Conservation (phyloP, 2,888 invertebrate species). For the Drosophila antonietae region DNA sequence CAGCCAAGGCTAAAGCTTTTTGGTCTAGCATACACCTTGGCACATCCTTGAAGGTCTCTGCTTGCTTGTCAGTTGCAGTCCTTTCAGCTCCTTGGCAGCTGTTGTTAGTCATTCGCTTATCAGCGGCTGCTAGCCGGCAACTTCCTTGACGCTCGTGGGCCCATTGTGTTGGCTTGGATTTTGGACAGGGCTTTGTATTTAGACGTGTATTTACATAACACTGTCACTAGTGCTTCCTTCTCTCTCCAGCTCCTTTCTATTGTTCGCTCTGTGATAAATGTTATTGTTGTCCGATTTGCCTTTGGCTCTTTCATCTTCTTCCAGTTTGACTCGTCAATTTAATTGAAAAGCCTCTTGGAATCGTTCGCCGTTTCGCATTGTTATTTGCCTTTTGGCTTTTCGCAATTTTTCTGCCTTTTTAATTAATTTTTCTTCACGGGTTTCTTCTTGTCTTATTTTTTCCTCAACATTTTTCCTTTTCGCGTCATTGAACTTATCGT, state of each 20-base stretch:
- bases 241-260: slow-evolving; percentile 27
- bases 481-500: slow-evolving; percentile 24
- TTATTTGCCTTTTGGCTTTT: slow-evolving; percentile 64
- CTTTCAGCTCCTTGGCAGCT: slow-evolving; percentile 25
- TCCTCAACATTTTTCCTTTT: slow-evolving; percentile 24
- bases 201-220: slow-evolving; percentile 64
- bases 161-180: slow-evolving; percentile 34
- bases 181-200: slow-evolving; percentile 34
- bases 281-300: slow-evolving; percentile 42
- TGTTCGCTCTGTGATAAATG: slow-evolving; percentile 68
- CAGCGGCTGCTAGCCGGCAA: slow-evolving; percentile 37
- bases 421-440: slow-evolving; percentile 67
- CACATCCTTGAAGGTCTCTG: slow-evolving; percentile 18
- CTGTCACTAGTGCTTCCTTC: slow-evolving; percentile 12
- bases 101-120: slow-evolving; percentile 67
- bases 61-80: slow-evolving; percentile 50
- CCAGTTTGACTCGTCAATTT: slow-evolving; percentile 64
- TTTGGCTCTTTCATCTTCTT: slow-evolving; percentile 2
- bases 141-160: slow-evolving; percentile 32
- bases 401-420: slow-evolving; percentile 51
- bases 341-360: slow-evolving; percentile 59
- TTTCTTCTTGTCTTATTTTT: not conserved
- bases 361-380: slow-evolving; percentile 36
- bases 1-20: slow-evolving; percentile 7
- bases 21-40: slow-evolving; percentile 11